A percentile compares a stretch with the other conserved stretches of the same genome.
Conservation (phyloP, 2,888 invertebrate genomes). For the Erpobdella octoculata region DNA sequence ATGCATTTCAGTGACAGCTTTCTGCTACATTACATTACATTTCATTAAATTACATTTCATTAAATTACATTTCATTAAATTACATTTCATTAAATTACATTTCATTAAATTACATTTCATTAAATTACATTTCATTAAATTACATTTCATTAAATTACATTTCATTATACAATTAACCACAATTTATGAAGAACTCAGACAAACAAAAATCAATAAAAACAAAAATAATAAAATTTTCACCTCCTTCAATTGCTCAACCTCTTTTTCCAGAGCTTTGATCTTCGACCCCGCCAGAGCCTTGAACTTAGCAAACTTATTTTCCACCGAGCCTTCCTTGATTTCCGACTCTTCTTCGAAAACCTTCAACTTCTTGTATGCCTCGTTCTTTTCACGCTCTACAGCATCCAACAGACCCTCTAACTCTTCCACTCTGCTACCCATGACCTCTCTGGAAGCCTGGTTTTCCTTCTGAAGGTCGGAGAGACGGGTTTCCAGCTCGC, state of each 20-base stretch:
- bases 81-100: too few relatives aligned
- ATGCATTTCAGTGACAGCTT: too few relatives aligned
- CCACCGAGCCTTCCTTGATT: constrained; percentile 28
- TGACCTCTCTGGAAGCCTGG: background rate
- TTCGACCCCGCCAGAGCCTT: constrained; percentile 48
- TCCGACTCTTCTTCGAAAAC: background rate
- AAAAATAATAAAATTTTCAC: constrained; percentile 40
- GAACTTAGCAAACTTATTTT: constrained; percentile 46
- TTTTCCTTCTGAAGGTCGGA: too few relatives aligned
- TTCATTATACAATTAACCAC: too few relatives aligned
- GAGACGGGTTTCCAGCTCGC: background rate
- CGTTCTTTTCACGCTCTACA: background rate
- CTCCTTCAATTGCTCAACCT: constrained; percentile 55
- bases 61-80: too few relatives aligned
- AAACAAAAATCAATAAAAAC: too few relatives aligned
- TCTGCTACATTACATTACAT: too few relatives aligned
- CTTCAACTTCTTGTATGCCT: background rate
- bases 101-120: too few relatives aligned
- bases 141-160: too few relatives aligned
- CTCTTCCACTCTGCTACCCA: background rate
- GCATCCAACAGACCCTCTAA: background rate
- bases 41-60: too few relatives aligned
- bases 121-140: too few relatives aligned
- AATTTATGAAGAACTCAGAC: too few relatives aligned
- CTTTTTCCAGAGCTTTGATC: constrained; percentile 47